A percentile compares a stretch with the other conserved stretches of the same genome.
These are phyloP conservation scores for Mesembrinibis cayennensis DNA, from an alignment of 2,113 vertebrate genomes.

Conservation along the genomic window DNA sequence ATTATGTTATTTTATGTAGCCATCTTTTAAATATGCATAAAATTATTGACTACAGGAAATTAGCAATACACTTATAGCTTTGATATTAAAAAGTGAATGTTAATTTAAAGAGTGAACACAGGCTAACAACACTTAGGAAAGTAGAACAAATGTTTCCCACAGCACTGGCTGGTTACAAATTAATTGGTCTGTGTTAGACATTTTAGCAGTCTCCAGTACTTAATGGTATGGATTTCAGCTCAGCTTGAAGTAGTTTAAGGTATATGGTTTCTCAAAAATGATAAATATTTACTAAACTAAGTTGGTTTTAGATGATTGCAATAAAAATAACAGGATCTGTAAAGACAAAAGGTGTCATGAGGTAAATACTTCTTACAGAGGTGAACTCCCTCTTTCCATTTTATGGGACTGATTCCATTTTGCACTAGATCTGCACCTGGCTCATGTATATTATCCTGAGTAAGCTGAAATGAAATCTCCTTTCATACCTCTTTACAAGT, in stretches of 20 bases:
- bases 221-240: not conserved
- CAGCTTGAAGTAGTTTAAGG: not conserved
- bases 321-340: not conserved
- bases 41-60: not conserved
- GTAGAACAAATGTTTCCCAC: not conserved
- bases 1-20: not conserved
- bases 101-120: not conserved
- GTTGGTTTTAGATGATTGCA: not conserved
- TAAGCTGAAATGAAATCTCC: not conserved
- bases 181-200: not conserved
- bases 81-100: not conserved
- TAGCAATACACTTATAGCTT: not conserved
- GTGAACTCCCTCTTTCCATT: not conserved
- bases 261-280: not conserved
- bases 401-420: not conserved
- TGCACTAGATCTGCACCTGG: not conserved
- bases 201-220: not conserved
- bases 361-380: not conserved
- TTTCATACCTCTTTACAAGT: not conserved
- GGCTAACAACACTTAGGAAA: not conserved
- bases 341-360: not conserved
- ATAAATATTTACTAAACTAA: not conserved
- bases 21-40: not conserved
- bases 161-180: not conserved
- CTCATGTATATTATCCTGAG: not conserved